Percentiles rank a stretch among this genome's conserved stretches.
These are phyloP conservation scores for Ictalurus furcatus DNA, from an alignment of 2,113 vertebrate genomes.

Conservation along the genomic window DNA sequence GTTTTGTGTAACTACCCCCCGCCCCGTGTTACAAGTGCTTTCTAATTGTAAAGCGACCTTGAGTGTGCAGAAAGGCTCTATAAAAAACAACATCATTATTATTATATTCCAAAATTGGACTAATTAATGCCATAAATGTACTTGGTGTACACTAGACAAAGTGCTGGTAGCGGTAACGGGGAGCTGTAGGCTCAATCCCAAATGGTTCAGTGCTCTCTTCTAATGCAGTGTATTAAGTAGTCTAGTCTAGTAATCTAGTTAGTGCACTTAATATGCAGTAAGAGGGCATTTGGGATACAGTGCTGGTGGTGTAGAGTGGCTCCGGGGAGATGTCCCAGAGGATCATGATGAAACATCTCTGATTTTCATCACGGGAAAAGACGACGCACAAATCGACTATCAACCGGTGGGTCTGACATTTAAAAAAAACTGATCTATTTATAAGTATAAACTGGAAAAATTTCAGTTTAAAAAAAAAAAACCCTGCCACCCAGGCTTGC, in stretches of 20 bases:
- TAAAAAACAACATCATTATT: no score
- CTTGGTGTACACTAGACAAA: no score
- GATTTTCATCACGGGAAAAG: background rate
- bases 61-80: no score
- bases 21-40: no score
- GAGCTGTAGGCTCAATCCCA: background rate
- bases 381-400: background rate
- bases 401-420: background rate
- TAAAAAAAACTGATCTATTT: background rate
- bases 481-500: background rate
- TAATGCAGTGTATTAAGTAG: background rate
- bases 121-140: background rate
- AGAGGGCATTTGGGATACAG: background rate
- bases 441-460: background rate
- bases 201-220: background rate
- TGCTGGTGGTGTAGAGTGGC: background rate
- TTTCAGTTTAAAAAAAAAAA: background rate
- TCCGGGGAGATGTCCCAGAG: background rate
- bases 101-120: background rate
- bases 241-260: background rate
- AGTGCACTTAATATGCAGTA: background rate
- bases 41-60: no score
- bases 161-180: background rate
- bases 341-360: slow-evolving; percentile 10
- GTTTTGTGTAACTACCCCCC: no score